Percentiles rank a stretch among this genome's conserved stretches.
Conservation (phyloP, 2,113 vertebrate species). For the Blennius ocellaris region DNA sequence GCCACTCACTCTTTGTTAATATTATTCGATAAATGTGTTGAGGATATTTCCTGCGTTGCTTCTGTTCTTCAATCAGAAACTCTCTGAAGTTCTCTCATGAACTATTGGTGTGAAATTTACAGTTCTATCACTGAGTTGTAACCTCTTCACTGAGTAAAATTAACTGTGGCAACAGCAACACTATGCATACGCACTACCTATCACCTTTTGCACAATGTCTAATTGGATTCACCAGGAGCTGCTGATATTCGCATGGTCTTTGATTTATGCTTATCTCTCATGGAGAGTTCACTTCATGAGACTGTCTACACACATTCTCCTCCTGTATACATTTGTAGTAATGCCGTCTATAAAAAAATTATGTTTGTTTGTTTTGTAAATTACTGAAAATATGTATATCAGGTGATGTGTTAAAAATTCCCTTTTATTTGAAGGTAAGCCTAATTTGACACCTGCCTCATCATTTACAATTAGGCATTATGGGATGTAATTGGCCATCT, state of each 20-base stretch:
- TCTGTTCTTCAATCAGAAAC: constrained; percentile 9
- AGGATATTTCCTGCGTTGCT: constrained; percentile 8
- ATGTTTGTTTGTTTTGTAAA: constrained; percentile 2
- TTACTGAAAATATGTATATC: constrained; percentile 19
- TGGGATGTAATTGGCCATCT: constrained; percentile 85
- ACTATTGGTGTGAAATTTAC: constrained; percentile 37
- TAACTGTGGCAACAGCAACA: constrained; percentile 7
- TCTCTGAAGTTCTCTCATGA: constrained; percentile 22
- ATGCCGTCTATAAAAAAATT: neutral
- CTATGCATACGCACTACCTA: neutral
- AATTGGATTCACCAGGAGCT: constrained; percentile 23
- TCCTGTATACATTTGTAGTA: neutral
- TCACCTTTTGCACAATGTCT: constrained; percentile 18
- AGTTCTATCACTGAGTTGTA: constrained; percentile 2
- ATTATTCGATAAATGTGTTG: neutral
- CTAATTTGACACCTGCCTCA: constrained; percentile 84
- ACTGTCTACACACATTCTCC: neutral
- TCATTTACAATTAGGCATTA: constrained; percentile 84
- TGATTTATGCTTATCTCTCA: constrained; percentile 13
- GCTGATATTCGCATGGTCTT: neutral
- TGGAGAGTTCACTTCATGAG: neutral
- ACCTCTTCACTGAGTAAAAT: constrained; percentile 24
- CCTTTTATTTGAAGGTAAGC: constrained; percentile 75
- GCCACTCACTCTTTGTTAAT: constrained; percentile 8
- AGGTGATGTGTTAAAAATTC: constrained; percentile 31